A percentile compares a stretch with the other conserved stretches of the same genome.
Evolutionary conservation across 2,797 vertebrate species (phyloP).

Genomic region (Manis javanica): DNA sequence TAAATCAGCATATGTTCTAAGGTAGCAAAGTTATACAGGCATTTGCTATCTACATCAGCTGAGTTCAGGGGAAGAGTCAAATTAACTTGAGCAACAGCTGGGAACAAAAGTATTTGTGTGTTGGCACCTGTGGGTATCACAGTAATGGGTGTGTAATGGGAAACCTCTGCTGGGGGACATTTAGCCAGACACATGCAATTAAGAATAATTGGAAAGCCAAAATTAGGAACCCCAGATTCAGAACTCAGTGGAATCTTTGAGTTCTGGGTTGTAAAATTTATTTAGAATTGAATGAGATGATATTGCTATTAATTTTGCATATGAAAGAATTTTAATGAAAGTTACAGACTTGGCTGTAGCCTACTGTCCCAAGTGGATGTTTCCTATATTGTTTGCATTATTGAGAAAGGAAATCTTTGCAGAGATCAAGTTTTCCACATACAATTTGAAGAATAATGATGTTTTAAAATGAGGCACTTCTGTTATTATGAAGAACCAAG

Average conservation of each 20-base stretch:
- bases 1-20: constrained; percentile 43
- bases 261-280: constrained; percentile 28
- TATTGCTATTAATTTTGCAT: constrained; percentile 22
- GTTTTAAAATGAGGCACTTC: constrained; percentile 40
- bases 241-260: not conserved
- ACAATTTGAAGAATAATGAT: not conserved
- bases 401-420: constrained; percentile 33
- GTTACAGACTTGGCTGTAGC: not conserved
- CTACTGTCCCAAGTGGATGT: not conserved
- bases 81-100: constrained; percentile 71
- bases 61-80: constrained; percentile 57
- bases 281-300: constrained; percentile 47
- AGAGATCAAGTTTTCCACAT: not conserved
- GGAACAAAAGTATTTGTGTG: constrained; percentile 64
- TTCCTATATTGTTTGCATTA: constrained; percentile 8
- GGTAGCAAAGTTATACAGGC: not conserved
- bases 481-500: constrained; percentile 32
- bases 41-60: constrained; percentile 57
- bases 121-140: constrained; percentile 68
- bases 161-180: constrained; percentile 73
- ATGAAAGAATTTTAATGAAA: constrained; percentile 23
- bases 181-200: constrained; percentile 65
- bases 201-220: constrained; percentile 75
- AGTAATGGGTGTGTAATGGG: constrained; percentile 68
- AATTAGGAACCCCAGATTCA: constrained; percentile 30